Conservation (phyloP, 30 jellyfish, hydroid and myxozoan species). For the Calvadosia cruxmelitensis region DNA sequence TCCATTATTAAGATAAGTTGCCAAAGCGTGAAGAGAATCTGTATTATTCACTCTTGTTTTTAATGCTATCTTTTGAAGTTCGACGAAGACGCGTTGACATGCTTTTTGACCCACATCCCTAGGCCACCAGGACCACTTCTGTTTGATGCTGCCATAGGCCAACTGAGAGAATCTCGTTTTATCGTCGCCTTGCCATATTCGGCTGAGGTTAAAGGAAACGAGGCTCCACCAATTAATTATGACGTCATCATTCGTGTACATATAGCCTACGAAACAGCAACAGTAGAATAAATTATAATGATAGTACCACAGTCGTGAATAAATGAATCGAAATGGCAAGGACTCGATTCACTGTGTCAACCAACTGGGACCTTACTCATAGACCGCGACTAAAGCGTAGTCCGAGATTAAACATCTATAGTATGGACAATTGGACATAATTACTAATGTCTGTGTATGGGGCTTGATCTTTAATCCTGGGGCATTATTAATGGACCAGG, state of each 20-base stretch:
- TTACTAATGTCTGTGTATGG: too few relatives aligned
- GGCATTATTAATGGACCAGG: too few relatives aligned
- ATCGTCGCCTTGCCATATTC: neutral
- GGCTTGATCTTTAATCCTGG: too few relatives aligned
- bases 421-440: too few relatives aligned
- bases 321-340: too few relatives aligned
- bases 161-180: neutral
- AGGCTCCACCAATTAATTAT: neutral
- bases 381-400: too few relatives aligned
- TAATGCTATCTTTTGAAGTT: neutral
- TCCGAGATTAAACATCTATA: too few relatives aligned
- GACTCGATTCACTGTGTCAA: too few relatives aligned
- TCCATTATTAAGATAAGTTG: neutral
- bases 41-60: neutral
- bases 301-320: too few relatives aligned
- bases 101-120: neutral
- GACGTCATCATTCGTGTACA: slow-evolving; percentile 1
- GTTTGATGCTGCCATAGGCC: neutral
- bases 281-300: too few relatives aligned
- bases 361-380: too few relatives aligned
- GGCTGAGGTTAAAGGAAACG: neutral
- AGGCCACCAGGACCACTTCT: neutral
- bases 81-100: neutral
- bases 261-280: neutral
- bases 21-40: neutral